Conservation (phyloP, 2,888 invertebrate species). For the Melieria crassipennis region DNA sequence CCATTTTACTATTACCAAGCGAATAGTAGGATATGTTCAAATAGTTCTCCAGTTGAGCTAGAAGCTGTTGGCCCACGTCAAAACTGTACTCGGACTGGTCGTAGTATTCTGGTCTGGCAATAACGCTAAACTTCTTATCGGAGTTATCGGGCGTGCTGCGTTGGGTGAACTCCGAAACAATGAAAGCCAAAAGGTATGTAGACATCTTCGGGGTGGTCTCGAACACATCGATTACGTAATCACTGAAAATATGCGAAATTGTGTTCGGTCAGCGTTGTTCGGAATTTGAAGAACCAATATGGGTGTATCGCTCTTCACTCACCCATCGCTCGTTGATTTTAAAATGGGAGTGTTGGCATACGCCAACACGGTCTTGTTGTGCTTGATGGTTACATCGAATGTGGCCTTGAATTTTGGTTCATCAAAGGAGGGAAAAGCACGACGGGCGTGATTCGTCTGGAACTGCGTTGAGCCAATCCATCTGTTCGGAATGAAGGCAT, state of each 20-base stretch:
- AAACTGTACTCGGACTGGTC: constrained; percentile 75
- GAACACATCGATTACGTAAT: constrained; percentile 52
- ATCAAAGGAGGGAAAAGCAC: constrained; percentile 83
- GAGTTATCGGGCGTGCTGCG: constrained; percentile 35
- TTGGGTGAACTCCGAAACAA: constrained; percentile 72
- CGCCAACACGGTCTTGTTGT: constrained; percentile 55
- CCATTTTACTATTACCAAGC: constrained; percentile 75
- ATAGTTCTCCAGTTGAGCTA: constrained; percentile 69
- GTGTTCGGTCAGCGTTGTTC: no score
- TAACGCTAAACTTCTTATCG: constrained; percentile 67
- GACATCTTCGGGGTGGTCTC: constrained; percentile 74
- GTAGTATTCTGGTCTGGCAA: constrained; percentile 75
- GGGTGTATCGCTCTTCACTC: constrained; percentile 38
- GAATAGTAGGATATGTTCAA: constrained; percentile 70
- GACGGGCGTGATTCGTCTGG: constrained; percentile 74
- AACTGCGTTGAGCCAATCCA: constrained; percentile 77
- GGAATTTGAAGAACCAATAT: not conserved
- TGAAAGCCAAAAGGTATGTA: constrained; percentile 82
- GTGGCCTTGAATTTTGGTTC: constrained; percentile 78
- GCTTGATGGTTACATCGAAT: constrained; percentile 68
- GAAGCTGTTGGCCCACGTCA: constrained; percentile 69
- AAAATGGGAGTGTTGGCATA: constrained; percentile 52
- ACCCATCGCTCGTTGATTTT: constrained; percentile 44
- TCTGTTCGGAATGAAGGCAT: constrained; percentile 52
- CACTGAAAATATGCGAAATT: constrained; percentile 29